Conservation (phyloP, 2,797 vertebrate species). For the Coregonus ussuriensis region DNA sequence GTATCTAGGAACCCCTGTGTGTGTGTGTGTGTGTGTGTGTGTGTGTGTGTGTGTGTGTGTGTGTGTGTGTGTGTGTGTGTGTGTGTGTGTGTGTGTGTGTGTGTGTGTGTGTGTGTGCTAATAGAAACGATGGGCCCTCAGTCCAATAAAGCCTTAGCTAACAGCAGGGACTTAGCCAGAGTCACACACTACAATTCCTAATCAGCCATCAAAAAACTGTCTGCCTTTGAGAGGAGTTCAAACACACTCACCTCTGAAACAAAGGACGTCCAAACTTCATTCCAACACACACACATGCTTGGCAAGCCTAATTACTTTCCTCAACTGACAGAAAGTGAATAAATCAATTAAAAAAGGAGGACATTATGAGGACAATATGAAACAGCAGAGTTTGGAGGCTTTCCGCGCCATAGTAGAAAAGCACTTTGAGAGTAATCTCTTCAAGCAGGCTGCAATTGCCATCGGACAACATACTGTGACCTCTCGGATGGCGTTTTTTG, state of each 20-base stretch:
- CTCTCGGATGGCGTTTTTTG: neutral
- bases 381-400: slow-evolving; percentile 1
- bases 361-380: neutral
- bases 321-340: neutral
- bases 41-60: no score
- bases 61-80: no score
- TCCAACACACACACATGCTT: neutral
- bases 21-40: no score
- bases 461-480: neutral
- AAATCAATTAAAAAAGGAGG: neutral
- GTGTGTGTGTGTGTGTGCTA: neutral
- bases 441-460: neutral
- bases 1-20: no score
- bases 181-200: slow-evolving; percentile 47
- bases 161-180: slow-evolving; percentile 55
- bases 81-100: slow-evolving; percentile 9
- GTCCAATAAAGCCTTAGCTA: slow-evolving; percentile 31
- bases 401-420: neutral
- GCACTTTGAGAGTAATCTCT: neutral
- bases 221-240: slow-evolving; percentile 30
- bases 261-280: slow-evolving; percentile 15
- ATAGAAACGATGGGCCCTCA: slow-evolving; percentile 21
- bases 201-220: slow-evolving; percentile 55
- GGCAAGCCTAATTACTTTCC: slow-evolving; percentile 28
- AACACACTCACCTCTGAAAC: slow-evolving; percentile 27